Conservation (phyloP, 2,888 invertebrate genomes). For the Apamea crenata region DNA sequence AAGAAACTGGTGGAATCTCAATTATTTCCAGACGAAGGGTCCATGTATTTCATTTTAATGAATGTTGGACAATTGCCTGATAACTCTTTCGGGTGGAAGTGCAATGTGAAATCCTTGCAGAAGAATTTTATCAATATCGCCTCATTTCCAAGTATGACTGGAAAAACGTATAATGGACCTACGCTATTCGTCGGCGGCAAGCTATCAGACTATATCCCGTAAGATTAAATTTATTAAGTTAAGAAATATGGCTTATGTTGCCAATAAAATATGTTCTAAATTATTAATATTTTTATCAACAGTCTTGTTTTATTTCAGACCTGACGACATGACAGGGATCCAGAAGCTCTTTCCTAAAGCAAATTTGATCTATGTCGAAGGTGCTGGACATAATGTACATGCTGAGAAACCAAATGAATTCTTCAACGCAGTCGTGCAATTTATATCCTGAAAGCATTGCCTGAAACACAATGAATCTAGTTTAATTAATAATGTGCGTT, state of each 20-base stretch:
- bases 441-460: constrained; percentile 37
- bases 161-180: constrained; percentile 75
- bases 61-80: constrained; percentile 74
- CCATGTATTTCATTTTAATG: constrained; percentile 77
- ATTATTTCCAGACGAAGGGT: constrained; percentile 63
- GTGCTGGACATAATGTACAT: constrained; percentile 82
- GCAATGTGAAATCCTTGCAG: constrained; percentile 75
- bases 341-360: constrained; percentile 76
- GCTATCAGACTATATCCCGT: constrained; percentile 80
- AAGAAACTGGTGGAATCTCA: constrained; percentile 71
- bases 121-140: constrained; percentile 74
- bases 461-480: constrained; percentile 3
- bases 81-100: constrained; percentile 77
- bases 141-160: constrained; percentile 76
- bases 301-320: constrained; percentile 36
- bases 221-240: constrained; percentile 61
- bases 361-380: constrained; percentile 73
- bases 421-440: constrained; percentile 64
- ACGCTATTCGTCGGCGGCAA: constrained; percentile 82
- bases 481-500: neutral
- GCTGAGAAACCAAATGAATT: constrained; percentile 81
- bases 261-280: neutral
- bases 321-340: constrained; percentile 68
- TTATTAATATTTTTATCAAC: neutral
- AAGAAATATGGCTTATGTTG: neutral